Evolutionary conservation across 2,797 vertebrate species (phyloP).

Genomic region (Tolypeutes matacus): DNA sequence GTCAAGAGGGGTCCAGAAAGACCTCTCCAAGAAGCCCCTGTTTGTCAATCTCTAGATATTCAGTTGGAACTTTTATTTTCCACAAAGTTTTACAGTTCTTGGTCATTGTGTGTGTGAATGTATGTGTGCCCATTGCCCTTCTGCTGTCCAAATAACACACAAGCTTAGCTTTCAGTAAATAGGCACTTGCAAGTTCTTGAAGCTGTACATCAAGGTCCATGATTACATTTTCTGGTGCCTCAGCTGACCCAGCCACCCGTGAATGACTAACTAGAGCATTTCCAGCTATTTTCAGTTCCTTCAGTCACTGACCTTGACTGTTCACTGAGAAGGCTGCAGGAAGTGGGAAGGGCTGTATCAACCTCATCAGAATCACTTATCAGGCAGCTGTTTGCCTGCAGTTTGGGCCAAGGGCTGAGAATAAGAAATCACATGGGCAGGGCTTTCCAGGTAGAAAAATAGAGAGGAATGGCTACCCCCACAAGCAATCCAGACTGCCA

Average conservation of each 20-base stretch:
- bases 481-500: background rate
- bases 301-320: background rate
- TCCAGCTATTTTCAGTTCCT: slow-evolving; percentile 60
- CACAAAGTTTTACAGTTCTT: background rate
- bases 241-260: slow-evolving; percentile 53
- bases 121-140: background rate
- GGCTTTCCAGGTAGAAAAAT: slow-evolving; percentile 6
- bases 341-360: background rate
- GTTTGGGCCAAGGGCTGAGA: background rate
- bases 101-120: background rate
- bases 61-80: background rate
- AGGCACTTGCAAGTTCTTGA: background rate
- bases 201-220: background rate
- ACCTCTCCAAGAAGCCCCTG: background rate
- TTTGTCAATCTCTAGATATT: background rate
- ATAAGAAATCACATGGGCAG: background rate
- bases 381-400: background rate
- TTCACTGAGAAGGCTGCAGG: background rate
- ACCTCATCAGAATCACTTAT: background rate
- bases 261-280: background rate
- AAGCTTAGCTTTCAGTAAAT: background rate
- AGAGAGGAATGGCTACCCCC: background rate
- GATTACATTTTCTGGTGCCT: background rate
- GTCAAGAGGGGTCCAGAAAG: background rate
- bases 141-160: background rate